Conservation (phyloP, 1,140 invertebrate genomes). For the Dreissena rostriformis region DNA sequence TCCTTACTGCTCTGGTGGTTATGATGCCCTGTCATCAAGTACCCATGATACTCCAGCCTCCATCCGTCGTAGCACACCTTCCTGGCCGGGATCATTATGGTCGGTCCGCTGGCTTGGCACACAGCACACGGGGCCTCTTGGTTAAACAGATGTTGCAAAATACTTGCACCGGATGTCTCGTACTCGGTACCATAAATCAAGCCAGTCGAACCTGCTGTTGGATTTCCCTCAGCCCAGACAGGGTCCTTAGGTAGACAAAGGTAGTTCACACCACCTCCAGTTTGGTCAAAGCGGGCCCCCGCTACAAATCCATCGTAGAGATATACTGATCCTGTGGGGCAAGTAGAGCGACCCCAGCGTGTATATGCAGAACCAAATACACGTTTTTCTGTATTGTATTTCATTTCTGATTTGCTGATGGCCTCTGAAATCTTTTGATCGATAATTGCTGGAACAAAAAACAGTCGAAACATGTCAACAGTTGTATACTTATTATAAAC, state of each 20-base stretch:
- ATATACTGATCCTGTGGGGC: conserved; percentile 2
- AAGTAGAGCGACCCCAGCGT: conserved; percentile 16
- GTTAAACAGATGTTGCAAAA: neutral
- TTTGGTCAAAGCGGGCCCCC: neutral
- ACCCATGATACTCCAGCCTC: conserved; percentile 58
- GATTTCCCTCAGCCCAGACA: neutral
- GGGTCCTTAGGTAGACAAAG: conserved; percentile 31
- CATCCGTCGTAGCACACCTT: conserved; percentile 58
- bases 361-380: conserved; percentile 1
- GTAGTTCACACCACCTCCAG: conserved; percentile 19
- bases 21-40: conserved; percentile 21
- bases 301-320: conserved; percentile 20
- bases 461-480: too few species aligned
- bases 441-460: too few species aligned
- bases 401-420: too few species aligned
- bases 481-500: too few species aligned
- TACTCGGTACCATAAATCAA: conserved; percentile 32
- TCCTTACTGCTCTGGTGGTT: neutral
- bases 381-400: too few species aligned
- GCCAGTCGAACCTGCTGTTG: neutral
- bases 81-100: conserved; percentile 64
- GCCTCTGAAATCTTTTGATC: too few species aligned
- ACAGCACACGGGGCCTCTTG: conserved; percentile 57
- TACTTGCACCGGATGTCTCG: neutral
- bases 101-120: conserved; percentile 31